A percentile compares a stretch with the other conserved stretches of the same genome.
phyloP scores from a whole-genome alignment of 2,113 vertebrate species.

The Nothoprocta perdicaria region DNA sequence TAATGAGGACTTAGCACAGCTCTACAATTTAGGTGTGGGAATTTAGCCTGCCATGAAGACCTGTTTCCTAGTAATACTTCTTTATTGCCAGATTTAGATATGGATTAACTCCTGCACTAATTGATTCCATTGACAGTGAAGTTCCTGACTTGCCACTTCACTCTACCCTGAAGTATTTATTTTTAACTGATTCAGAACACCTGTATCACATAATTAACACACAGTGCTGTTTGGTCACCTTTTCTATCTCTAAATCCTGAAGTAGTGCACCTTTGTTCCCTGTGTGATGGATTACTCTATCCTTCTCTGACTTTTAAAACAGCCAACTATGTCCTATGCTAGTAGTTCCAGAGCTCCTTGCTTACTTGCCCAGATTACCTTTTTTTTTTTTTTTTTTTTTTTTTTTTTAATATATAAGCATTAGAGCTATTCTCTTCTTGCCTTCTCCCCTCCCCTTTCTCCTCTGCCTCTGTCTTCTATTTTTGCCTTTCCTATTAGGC shows the following conservation, averaged over 20 bases:
- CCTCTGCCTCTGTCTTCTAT: neutral
- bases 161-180: neutral
- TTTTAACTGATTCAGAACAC: slow-evolving; percentile 7
- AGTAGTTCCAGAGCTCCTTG: neutral
- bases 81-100: slow-evolving; percentile 15
- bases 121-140: neutral
- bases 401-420: neutral
- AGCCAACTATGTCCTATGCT: neutral
- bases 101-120: neutral
- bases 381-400: neutral
- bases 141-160: neutral
- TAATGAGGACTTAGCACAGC: neutral
- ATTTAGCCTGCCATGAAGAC: neutral
- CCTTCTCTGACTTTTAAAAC: neutral
- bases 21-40: neutral
- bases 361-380: neutral
- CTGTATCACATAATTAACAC: slow-evolving; percentile 44
- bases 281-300: slow-evolving; percentile 15
- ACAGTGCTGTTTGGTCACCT: neutral
- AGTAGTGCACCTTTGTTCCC: neutral
- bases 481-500: neutral
- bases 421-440: neutral
- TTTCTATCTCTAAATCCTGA: slow-evolving; percentile 33
- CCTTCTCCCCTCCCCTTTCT: neutral
- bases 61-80: neutral